Conservation (phyloP, 35 echinoderm and acorn worm species). For the Lytechinus pictus region DNA sequence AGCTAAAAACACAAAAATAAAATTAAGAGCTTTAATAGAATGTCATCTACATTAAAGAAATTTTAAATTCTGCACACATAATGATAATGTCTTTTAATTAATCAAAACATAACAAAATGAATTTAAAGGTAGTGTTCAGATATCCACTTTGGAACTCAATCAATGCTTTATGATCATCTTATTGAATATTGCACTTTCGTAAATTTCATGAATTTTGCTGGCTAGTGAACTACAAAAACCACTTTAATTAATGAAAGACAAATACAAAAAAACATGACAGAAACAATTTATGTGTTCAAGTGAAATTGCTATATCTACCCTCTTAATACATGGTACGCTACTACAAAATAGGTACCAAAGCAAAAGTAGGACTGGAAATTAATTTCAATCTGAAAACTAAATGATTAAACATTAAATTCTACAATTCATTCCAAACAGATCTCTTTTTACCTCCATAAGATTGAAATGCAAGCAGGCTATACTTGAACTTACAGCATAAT, state of each 20-base stretch:
- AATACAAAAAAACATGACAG: not conserved
- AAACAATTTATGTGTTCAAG: not conserved
- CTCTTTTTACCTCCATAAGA: no score
- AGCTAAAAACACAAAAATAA: not conserved
- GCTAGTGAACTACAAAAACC: no score
- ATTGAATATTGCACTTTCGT: not conserved
- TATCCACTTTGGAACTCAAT: not conserved
- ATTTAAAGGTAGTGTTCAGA: no score
- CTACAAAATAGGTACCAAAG: not conserved
- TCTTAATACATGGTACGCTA: not conserved
- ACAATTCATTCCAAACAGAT: no score
- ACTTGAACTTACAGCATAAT: no score
- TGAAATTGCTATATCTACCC: not conserved
- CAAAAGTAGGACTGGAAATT: no score
- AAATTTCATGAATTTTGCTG: no score
- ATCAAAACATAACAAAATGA: no score
- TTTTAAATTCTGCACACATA: not conserved
- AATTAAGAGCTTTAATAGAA: not conserved
- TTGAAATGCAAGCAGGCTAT: no score
- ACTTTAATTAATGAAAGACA: not conserved
- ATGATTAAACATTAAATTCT: no score
- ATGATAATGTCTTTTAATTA: not conserved
- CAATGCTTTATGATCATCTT: not conserved
- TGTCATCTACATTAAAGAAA: no score
- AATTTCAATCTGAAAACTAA: no score